Conservation (phyloP, 2,888 invertebrate genomes). For the Sipha maydis region DNA sequence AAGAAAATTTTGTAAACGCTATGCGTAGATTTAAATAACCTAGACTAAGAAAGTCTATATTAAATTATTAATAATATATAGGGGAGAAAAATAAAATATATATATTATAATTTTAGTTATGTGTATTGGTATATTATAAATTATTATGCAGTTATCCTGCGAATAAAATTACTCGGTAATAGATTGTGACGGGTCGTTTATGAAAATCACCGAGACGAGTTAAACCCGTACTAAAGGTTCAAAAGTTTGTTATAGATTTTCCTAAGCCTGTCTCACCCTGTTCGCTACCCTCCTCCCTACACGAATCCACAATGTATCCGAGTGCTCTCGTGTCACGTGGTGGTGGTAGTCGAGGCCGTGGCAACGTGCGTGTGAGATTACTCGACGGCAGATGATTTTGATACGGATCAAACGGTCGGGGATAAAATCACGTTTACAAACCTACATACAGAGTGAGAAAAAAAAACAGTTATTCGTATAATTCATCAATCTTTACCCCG, state of each 20-base stretch:
- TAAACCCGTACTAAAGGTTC: conserved; percentile 16
- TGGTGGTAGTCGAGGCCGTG: background rate
- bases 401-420: conserved; percentile 23
- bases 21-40: no score
- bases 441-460: background rate
- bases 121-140: background rate
- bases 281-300: background rate
- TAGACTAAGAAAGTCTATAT: no score
- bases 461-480: background rate
- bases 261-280: background rate
- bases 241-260: conserved; percentile 45
- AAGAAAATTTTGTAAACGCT: no score
- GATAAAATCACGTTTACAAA: conserved; percentile 5
- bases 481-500: background rate
- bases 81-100: no score
- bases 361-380: conserved; percentile 12
- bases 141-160: no score
- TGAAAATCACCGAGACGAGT: conserved; percentile 21
- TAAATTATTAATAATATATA: no score
- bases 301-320: background rate
- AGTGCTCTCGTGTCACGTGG: background rate
- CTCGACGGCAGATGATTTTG: background rate
- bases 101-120: no score
- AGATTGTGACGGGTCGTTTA: conserved; percentile 29
- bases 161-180: conserved; percentile 18